Evolutionary conservation across 92 coral and sea anemone species (phyloP), one percentile per base, ranked within the genome.

Genomic region (Actinernus sp.): DNA sequence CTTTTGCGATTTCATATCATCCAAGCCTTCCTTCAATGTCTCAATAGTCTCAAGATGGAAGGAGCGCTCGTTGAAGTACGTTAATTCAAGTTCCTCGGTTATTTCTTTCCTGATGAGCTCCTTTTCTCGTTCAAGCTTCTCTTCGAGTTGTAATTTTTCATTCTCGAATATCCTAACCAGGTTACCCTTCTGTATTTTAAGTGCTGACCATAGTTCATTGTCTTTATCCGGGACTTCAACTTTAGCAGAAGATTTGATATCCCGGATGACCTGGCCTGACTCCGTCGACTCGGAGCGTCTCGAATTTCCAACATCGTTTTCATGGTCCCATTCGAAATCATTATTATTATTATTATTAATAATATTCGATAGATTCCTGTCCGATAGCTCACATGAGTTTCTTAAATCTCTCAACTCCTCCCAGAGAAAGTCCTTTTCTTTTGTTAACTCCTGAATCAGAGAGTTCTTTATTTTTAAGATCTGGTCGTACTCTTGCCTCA

Each of bases 21-120:
- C 60, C 13, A 91, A 71, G 1, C 76, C 92, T 29, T 91, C 97
- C 24, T 91, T 84, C 9, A 91, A 69, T 33, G 81, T 89, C 23
- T 82, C 83, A 24, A 91, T 78, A 23, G 77, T 73, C 1, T 84
- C 80, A 10, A 56, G 68, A 12, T 81, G 58, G 60, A 70, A 76
- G 3, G 57, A 61, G 16, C 81, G 37, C 43, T 91, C 97, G 3
- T 61, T 61, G 7, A 40, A 65, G 49, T 76, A 82, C 26, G 58
- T 68, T 12, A 55, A 59, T 40, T 86, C 84, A 17, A 87, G 75
- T 40, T 91, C 93, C 1, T 76, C 47, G 1, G 70, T 61, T 18
- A 82, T 69, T 16, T 74, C 81, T 28, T 72, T 68, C 51, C 84
- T 55, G 11, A 91, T 66, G 4, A 54, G 24, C 0, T 45, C 48